Evolutionary conservation across 1,140 invertebrate genomes (phyloP), one percentile per base, ranked within the genome.

Genomic region (Subanguina moxae): DNA sequence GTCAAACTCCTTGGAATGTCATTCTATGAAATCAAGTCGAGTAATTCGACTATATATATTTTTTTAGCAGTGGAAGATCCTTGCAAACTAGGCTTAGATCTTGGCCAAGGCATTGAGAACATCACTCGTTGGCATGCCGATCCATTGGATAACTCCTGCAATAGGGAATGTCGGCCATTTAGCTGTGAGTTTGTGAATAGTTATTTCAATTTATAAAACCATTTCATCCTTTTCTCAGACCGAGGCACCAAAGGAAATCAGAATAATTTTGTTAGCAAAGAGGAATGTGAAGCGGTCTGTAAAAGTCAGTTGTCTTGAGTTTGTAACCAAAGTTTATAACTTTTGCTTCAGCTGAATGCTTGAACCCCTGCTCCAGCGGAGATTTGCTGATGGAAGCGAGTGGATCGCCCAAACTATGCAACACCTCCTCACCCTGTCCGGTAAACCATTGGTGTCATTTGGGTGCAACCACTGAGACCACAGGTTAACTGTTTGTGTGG

Each of bases 41-140:
- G 3, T 11, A 3, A 38, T 11, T 38, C 3, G 11, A 38, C 3
- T 38, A 3, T 5, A 11, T 38, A 38, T 5, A 38, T 38, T 74
- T 17, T 67, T 75, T 69, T 32, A 78, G 77, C 72, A 27, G 32
- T 75, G 46, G 48, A 62, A 42, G 76, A 81, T 64, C 73, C 78
- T 11, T 81, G 79, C 27, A 81, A 74, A 30, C 71, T 75, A 32
- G 72, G 80, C 23, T 42, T 82, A 13, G 78, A 82, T 43, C 48
- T 63, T 11, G 80, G 80, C 21, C 63, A 78, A 48, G 80, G 80
- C 28, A 61, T 28, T 17, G 81, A 74, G 17, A 82, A 77, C 62
- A 57, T 82, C 1, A 82, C 80, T n/a, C 70, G 80, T 46, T 82
- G 80, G 80, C 82, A 83, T 65, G 74, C 73, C 9, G 81, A 80